Base-by-base conservation (phyloP, 2,113 vertebrate species). In the Steatornis caripensis region DNA sequence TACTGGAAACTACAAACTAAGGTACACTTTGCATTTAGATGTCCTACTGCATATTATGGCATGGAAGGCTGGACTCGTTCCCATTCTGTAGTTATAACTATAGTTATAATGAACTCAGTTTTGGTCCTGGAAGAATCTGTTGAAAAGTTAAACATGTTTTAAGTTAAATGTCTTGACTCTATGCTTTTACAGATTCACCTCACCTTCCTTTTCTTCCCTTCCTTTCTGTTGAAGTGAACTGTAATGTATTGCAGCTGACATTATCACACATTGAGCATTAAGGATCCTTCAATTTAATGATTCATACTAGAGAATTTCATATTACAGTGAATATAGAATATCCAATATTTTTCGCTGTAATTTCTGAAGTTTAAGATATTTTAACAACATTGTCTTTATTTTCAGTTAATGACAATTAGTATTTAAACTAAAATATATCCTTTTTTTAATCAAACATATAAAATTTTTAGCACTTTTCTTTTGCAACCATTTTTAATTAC, bases 231-330 rank as follows among this genome's bases (percentile, higher is more conserved):
- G 22, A 85, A 81, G 30, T 60, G 5, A 83, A 74, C 15, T 51
- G 30, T 17, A 46, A 30, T 69, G 41, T 74, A 14, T 51, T 86
- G 32, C 22, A 27, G 19, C 37, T 66, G 8, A 68, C 17, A 12
- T 32, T 53, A 39, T 19, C 37, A 22, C 1, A 1, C 0, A 0
- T 22, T 46, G 10, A 86, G 6, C 21, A 82, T 51, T 34, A 70
- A 39, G 30, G 60, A 29, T 82, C 64, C 49, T 79, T 79, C 49
- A 74, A 6, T 83, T 62, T 78, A 62, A 14, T 72, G 24, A 26
- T 46, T 78, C n/a, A 58, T 60, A 36, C 7, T n/a, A 39, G 17
- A n/a, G 10, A 84, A 61, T 45, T 72, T 72, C 26, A 22, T 84
- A 9, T 49, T 62, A 45, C 6, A 43, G 17, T 83, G 26, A 58